Evolutionary conservation across 2,888 invertebrate genomes (phyloP).

Genomic region (Margaritifera margaritifera): DNA sequence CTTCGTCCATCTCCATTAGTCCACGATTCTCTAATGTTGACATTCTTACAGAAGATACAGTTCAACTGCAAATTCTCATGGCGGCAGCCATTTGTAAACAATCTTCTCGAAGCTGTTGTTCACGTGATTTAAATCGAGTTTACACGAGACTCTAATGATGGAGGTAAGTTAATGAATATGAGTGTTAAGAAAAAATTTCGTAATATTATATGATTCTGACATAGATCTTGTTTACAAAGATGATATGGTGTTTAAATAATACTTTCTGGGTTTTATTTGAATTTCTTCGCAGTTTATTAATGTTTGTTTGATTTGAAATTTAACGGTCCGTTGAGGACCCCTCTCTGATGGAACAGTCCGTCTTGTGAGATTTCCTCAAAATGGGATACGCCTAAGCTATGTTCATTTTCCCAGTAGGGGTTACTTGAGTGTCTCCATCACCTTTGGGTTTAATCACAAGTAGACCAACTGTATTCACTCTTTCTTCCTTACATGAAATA

Average conservation of each 20-base stretch:
- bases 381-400: constrained; percentile 54
- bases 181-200: too few relatives aligned
- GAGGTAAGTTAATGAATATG: constrained; percentile 11
- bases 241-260: too few relatives aligned
- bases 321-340: constrained; percentile 11
- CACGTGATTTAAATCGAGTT: constrained; percentile 31
- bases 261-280: too few relatives aligned
- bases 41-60: constrained; percentile 1
- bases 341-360: constrained; percentile 32
- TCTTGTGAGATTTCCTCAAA: constrained; percentile 21
- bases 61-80: not conserved
- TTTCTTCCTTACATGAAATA: too few relatives aligned
- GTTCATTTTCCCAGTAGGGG: constrained; percentile 6
- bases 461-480: too few relatives aligned
- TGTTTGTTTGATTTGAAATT: too few relatives aligned
- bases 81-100: constrained; percentile 45
- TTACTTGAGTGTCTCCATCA: too few relatives aligned
- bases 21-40: constrained; percentile 13
- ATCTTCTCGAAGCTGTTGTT: constrained; percentile 15
- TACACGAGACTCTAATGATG: constrained; percentile 30
- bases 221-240: too few relatives aligned
- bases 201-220: too few relatives aligned
- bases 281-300: too few relatives aligned
- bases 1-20: constrained; percentile 36
- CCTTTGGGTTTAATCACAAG: too few relatives aligned